Percentiles rank a stretch among this genome's conserved stretches.
Evolutionary conservation across 1,140 invertebrate species (phyloP).

Genomic region (Amyelois transitella): DNA sequence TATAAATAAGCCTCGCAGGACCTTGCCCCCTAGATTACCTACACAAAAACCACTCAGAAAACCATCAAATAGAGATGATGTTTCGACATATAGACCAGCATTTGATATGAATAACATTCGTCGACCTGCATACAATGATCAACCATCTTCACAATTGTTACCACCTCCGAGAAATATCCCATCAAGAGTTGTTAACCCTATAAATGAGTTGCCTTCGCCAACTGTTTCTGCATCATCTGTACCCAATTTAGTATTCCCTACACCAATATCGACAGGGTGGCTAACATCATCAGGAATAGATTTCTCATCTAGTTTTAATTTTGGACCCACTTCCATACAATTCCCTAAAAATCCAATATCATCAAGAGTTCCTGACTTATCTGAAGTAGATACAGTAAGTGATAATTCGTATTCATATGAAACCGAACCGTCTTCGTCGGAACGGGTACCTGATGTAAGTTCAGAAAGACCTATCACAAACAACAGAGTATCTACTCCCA

Average conservation of each 20-base stretch:
- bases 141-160: constrained; percentile 53
- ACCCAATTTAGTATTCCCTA: constrained; percentile 53
- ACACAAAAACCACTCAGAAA: constrained; percentile 48
- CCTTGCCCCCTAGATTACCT: constrained; percentile 45
- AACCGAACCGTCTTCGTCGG: constrained; percentile 40
- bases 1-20: constrained; percentile 51
- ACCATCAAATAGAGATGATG: constrained; percentile 50
- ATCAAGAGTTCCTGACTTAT: constrained; percentile 20
- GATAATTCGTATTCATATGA: constrained; percentile 31
- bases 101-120: constrained; percentile 62
- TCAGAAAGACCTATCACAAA: constrained; percentile 26
- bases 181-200: constrained; percentile 25
- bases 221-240: constrained; percentile 19
- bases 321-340: constrained; percentile 43
- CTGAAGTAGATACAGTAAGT: constrained; percentile 28
- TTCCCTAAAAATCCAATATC: constrained; percentile 30
- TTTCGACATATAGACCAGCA: constrained; percentile 64
- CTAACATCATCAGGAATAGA: constrained; percentile 57
- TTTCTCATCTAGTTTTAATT: constrained; percentile 58
- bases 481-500: constrained; percentile 18
- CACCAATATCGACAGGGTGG: constrained; percentile 59
- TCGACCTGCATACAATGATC: constrained; percentile 48
- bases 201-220: constrained; percentile 25
- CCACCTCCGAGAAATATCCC: constrained; percentile 53
- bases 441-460: constrained; percentile 25